These are phyloP conservation scores for Acrobasis consociella DNA, from an alignment of 2,888 invertebrate species.

Conservation along the genomic window DNA sequence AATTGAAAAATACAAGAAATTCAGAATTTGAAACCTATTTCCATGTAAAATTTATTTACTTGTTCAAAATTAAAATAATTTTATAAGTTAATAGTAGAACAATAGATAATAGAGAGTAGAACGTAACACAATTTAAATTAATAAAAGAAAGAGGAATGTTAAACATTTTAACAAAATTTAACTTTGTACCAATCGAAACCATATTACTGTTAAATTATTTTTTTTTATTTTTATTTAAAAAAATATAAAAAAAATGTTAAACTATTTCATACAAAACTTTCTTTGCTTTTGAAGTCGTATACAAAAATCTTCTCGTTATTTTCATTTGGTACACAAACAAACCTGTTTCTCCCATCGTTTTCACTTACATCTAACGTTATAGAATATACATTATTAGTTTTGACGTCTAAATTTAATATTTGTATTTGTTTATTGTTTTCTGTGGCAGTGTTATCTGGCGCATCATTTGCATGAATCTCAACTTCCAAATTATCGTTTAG, in stretches of 20 bases:
- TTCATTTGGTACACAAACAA: conserved; percentile 71
- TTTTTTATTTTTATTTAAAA: no score
- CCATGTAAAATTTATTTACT: no score
- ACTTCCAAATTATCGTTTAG: conserved; percentile 51
- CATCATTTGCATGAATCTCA: conserved; percentile 49
- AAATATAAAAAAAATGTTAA: no score
- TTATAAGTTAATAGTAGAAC: background rate
- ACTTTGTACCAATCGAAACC: no score
- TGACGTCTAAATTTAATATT: conserved; percentile 78
- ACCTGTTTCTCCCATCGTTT: conserved; percentile 64
- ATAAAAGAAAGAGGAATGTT: background rate
- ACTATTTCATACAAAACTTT: conserved; percentile 69
- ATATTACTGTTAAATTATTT: no score
- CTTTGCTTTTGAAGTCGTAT: conserved; percentile 78
- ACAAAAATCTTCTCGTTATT: conserved; percentile 73
- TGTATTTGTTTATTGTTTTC: conserved; percentile 80
- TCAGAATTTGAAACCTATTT: no score
- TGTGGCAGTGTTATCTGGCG: conserved; percentile 45
- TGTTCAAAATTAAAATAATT: no score
- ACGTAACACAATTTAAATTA: background rate
- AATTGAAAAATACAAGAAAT: no score
- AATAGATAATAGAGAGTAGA: no score
- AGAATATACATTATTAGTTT: conserved; percentile 77
- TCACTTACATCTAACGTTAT: conserved; percentile 76
- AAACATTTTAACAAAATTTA: background rate